Evolutionary conservation across 1,140 invertebrate genomes (phyloP), one percentile per base, ranked within the genome.

Genomic region (Drosophila bocqueti): DNA sequence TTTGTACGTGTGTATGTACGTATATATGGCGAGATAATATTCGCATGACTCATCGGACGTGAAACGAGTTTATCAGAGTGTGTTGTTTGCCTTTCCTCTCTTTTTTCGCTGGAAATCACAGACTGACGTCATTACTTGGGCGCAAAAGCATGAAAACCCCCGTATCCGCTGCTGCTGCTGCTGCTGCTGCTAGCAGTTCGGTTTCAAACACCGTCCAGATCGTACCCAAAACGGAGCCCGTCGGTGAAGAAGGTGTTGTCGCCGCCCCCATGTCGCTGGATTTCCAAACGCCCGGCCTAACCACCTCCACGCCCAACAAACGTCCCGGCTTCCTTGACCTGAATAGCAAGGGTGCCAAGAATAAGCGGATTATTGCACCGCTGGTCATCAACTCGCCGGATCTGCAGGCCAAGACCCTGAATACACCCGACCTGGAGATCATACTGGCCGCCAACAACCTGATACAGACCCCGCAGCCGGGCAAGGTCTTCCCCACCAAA

Each of bases 391-490:
- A 91, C 67, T 92, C 92, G 0, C 92, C 91, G 9, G 91, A 91
- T 57, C 46, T 87, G 59, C 77, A 84, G 31, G 64, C 43, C n/a
- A 91, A 91, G 49, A 85, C 83, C 4, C 26, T 92, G 0, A 92
- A 91, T 15, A 92, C 91, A 2, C 91, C 91, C 1, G 91, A 92
- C 42, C 24, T 92, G 38, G 91, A 92, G 60, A 86, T 92, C 4
- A 21, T 92, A 15, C 50, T 91, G 3, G 81, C 84, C 2, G 81
- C 84, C 2, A 81, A 81, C 54, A 81, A 76, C 26, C 34, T 92
- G 8, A 36, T 92, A 50, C 91, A 86, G 21, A 92, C 91, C 0
- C 91, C 91, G 15, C 91, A 92, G 31, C 91, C 91, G 0, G 91
- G 89, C 29, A 78, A 83, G 8, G 72, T 92, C 0, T 92, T 93